These are phyloP conservation scores for Therioaphis trifolii DNA, from an alignment of 2,888 invertebrate genomes.

Conservation along the genomic window DNA sequence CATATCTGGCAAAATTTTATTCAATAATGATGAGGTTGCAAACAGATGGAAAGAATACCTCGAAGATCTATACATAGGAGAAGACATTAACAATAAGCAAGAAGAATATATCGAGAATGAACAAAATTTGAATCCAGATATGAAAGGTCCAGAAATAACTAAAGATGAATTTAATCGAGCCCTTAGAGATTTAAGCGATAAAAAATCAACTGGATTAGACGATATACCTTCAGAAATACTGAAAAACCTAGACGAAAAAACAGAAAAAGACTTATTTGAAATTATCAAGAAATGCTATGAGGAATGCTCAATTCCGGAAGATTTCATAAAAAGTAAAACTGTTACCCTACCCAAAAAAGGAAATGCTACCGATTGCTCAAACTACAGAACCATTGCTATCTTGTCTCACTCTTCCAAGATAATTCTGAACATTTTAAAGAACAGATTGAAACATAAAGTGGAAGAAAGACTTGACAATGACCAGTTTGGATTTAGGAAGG, in stretches of 20 bases:
- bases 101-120: too few species aligned
- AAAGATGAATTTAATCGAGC: conserved; percentile 1
- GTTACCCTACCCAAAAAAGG: conserved; percentile 40
- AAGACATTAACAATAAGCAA: conserved; percentile 15
- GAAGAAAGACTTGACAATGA: too few species aligned
- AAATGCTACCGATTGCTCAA: conserved; percentile 26
- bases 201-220: conserved; percentile 36
- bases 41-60: conserved; percentile 24
- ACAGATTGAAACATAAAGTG: too few species aligned
- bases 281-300: conserved; percentile 2
- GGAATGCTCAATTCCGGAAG: conserved; percentile 38
- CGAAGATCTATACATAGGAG: conserved; percentile 34
- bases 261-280: neutral
- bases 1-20: conserved; percentile 27
- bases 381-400: too few species aligned
- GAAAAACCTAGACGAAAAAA: conserved; percentile 38
- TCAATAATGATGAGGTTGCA: conserved; percentile 18
- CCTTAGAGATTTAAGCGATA: conserved; percentile 2
- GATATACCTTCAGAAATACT: conserved; percentile 38
- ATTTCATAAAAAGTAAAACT: conserved; percentile 37
- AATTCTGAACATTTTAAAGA: too few species aligned
- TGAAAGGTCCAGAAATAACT: conserved; percentile 19
- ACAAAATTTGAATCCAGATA: conserved; percentile 15
- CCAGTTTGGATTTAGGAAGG: too few species aligned
- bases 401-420: too few species aligned